phyloP scores from a whole-genome alignment of 2,113 vertebrate genomes.

The Vidua chalybeata region DNA sequence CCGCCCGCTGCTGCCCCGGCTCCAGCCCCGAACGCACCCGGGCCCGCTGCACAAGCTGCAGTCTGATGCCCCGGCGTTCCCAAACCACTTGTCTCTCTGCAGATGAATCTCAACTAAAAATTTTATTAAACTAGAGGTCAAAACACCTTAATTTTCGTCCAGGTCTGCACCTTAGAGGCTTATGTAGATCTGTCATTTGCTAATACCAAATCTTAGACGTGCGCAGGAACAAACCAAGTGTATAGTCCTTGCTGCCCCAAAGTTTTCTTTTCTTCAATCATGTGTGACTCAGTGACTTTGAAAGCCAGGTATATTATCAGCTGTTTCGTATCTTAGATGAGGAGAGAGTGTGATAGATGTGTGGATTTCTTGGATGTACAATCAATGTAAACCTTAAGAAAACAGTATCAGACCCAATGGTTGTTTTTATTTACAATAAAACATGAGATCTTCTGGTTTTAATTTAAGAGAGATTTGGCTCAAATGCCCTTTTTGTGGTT shows the following conservation, averaged over 20 bases:
- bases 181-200: not conserved
- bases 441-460: not conserved
- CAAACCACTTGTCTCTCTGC: not conserved
- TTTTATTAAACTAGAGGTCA: not conserved
- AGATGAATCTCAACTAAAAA: not conserved
- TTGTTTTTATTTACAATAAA: not conserved
- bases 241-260: not conserved
- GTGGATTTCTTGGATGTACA: not conserved
- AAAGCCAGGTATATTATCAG: not conserved
- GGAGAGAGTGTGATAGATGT: not conserved
- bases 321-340: not conserved
- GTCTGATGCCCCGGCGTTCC: not conserved
- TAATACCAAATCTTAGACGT: not conserved
- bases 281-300: not conserved
- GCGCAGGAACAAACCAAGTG: not conserved
- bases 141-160: not conserved
- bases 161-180: not conserved
- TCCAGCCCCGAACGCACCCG: rapidly evolving
- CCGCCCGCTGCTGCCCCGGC: rapidly evolving
- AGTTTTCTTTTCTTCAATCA: not conserved
- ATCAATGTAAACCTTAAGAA: not conserved
- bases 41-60: not conserved
- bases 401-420: not conserved
- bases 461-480: not conserved
- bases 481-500: not conserved